Percentiles rank a stretch among this genome's conserved stretches.
phyloP scores from a whole-genome alignment of 2,113 vertebrate species.

The Sturnus vulgaris region DNA sequence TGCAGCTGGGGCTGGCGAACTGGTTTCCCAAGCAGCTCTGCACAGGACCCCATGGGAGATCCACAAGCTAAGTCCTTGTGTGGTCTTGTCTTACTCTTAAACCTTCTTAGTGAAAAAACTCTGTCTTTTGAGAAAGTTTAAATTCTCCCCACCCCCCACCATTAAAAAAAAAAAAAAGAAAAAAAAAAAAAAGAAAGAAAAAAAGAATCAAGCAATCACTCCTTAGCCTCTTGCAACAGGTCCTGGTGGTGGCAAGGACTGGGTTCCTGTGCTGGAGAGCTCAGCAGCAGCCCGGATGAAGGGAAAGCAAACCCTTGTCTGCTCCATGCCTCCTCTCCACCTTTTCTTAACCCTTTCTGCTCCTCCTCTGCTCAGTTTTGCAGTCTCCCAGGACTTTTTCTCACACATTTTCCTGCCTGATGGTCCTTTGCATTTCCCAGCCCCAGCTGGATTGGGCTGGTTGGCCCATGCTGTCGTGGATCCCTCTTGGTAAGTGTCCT shows the following conservation, averaged over 20 bases:
- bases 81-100: neutral
- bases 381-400: conserved; percentile 27
- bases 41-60: neutral
- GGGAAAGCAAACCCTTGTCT: neutral
- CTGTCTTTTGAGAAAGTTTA: neutral
- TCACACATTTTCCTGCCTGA: conserved; percentile 21
- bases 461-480: neutral
- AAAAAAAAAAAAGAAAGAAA: neutral
- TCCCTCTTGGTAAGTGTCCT: conserved; percentile 44
- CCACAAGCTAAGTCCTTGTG: neutral
- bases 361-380: conserved; percentile 20
- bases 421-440: conserved; percentile 1
- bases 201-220: neutral
- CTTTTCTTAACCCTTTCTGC: conserved; percentile 10
- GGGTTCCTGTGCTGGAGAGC: neutral
- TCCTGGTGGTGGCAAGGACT: neutral
- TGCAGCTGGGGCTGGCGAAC: neutral
- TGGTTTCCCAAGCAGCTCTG: neutral
- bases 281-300: neutral
- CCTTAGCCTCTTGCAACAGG: neutral
- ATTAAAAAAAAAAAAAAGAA: neutral
- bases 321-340: neutral
- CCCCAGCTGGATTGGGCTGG: neutral
- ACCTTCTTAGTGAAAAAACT: neutral
- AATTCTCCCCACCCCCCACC: neutral